These are phyloP conservation scores for Caenorhabditis zanzibari DNA, from an alignment of 2,888 invertebrate genomes.

Conservation along the genomic window DNA sequence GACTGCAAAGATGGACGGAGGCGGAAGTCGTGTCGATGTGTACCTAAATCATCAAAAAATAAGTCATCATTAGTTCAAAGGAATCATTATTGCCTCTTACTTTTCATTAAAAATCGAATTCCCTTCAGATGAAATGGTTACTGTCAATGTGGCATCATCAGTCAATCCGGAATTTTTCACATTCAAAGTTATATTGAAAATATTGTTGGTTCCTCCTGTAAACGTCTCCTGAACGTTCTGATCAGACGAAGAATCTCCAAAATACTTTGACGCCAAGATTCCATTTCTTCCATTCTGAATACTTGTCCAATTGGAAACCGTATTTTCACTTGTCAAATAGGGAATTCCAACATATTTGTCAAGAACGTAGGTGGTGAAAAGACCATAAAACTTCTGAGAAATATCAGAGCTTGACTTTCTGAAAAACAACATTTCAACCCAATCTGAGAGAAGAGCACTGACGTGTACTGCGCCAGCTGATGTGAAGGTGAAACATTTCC, in stretches of 20 bases:
- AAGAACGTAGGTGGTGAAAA: slow-evolving; percentile 25
- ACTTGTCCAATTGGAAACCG: slow-evolving; percentile 1
- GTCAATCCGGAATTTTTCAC: background rate
- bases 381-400: slow-evolving; percentile 15
- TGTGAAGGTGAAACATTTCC: background rate
- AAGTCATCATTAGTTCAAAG: background rate
- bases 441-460: background rate
- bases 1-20: background rate
- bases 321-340: background rate
- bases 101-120: background rate
- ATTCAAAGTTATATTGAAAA: slow-evolving; percentile 16
- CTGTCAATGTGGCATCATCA: slow-evolving; percentile 10
- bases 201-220: background rate
- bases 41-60: slow-evolving; percentile 15
- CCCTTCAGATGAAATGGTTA: slow-evolving; percentile 1
- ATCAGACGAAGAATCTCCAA: background rate
- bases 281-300: slow-evolving; percentile 14
- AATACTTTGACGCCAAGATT: slow-evolving; percentile 14
- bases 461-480: slow-evolving; percentile 4
- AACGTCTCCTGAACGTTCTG: slow-evolving; percentile 20
- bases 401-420: background rate
- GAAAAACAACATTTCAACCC: no score
- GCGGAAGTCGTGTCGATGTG: background rate
- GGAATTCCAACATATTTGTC: background rate
- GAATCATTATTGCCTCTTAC: background rate